These are phyloP conservation scores for Achlya flavicornis DNA, from an alignment of 2,888 invertebrate genomes.

Conservation along the genomic window DNA sequence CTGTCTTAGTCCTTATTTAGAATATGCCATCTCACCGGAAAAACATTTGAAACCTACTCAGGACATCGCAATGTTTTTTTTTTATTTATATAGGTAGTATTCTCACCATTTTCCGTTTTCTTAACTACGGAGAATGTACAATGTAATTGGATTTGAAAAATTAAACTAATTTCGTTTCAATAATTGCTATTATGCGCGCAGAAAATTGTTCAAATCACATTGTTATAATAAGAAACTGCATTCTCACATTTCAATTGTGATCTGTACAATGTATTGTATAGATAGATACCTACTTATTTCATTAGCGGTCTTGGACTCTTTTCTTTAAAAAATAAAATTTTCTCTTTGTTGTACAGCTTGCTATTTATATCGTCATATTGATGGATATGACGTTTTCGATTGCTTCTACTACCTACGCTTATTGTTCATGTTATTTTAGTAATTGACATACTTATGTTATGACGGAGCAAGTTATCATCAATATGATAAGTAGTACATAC, in stretches of 20 bases:
- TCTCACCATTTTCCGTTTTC: too few relatives aligned
- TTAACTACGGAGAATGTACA: not conserved
- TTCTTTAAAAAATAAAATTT: not conserved
- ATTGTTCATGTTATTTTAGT: not conserved
- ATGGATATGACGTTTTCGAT: too few relatives aligned
- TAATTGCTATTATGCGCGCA: conserved; percentile 4
- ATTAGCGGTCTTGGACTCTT: not conserved
- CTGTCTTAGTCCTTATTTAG: too few relatives aligned
- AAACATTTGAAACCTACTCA: too few relatives aligned
- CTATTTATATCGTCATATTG: too few relatives aligned
- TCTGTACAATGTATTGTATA: not conserved
- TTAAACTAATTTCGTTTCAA: not conserved
- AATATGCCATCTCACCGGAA: too few relatives aligned
- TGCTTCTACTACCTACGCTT: not conserved
- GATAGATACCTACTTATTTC: not conserved
- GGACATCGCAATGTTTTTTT: too few relatives aligned
- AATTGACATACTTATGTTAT: not conserved
- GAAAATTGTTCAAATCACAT: conserved; percentile 5
- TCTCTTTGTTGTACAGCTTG: not conserved
- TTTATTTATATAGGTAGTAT: too few relatives aligned
- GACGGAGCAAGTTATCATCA: not conserved
- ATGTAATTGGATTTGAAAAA: not conserved
- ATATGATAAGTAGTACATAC: not conserved
- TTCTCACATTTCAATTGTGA: conserved; percentile 6
- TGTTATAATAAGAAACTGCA: conserved; percentile 6